Base-by-base conservation (phyloP, 2,113 vertebrate genomes). In the Oophaga pumilio region DNA sequence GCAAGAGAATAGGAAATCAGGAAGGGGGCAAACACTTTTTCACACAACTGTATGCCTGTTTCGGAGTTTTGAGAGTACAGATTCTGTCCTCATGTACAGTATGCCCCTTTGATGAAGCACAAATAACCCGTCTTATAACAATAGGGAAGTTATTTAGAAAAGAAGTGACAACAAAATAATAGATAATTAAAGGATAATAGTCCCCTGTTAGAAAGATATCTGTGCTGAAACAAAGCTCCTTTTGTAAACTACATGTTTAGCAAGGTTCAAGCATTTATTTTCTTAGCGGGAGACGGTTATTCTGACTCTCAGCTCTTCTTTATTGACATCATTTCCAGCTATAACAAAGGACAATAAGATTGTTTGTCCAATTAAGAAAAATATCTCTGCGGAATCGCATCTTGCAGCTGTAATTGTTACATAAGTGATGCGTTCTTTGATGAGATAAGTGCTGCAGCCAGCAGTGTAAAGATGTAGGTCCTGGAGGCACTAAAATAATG, bases 111-210 rank as follows among this genome's bases (percentile, higher is more conserved):
- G 9, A 26, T 2, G 33, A 66, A 50, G 62, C 26, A 60, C 26
- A 85, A 74, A 85, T 73, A 50, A 20, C 71, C 33, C 26, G 1
- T 74, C 62, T 74, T 74, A 28, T 26, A 85, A 76, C 86, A 82
- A 69, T 71, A 88, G 57, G 78, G 80, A 88, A 66, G 59, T 66
- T 84, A 73, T 76, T 84, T 84, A 82, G 87, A 26, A 68, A 82
- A 82, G 60, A 82, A 87, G 81, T 87, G 86, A 88, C 87, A 88
- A 88, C 81, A 88, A 88, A 88, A 88, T 88, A 88, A 88, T 88
- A 88, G 28, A 64, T 56, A 76, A 83, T 84, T 88, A 88, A 84
- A 88, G 71, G 80, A 88, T 88, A 76, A 88, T 88, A 28, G 80
- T 84, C 59, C 74, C 81, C 17, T 83, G 71, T 56, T 77, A 68